Evolutionary conservation across 1,140 invertebrate species (phyloP).

Genomic region (Monochamus saltuarius): DNA sequence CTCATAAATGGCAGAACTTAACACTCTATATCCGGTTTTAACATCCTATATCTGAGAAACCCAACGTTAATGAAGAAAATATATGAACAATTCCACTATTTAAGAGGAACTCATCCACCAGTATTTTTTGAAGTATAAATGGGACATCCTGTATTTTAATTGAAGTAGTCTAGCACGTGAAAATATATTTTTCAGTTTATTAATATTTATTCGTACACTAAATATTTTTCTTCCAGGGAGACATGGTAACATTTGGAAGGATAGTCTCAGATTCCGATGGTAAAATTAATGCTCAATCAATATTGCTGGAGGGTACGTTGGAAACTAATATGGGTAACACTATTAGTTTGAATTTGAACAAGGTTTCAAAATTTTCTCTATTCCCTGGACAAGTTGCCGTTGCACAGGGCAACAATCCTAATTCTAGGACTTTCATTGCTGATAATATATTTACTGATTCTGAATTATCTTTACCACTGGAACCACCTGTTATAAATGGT

Average conservation of each 20-base stretch:
- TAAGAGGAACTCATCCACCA: too few relatives aligned
- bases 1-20: too few relatives aligned
- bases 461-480: slow-evolving; percentile 27
- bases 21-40: too few relatives aligned
- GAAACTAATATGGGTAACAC: slow-evolving; percentile 53
- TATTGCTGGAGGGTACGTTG: slow-evolving; percentile 69
- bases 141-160: too few relatives aligned
- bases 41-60: too few relatives aligned
- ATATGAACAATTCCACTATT: too few relatives aligned
- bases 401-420: slow-evolving; percentile 69
- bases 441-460: slow-evolving; percentile 64
- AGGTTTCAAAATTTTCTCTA: slow-evolving; percentile 69
- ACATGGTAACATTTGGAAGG: slow-evolving; percentile 63
- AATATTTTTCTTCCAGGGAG: slow-evolving; percentile 48
- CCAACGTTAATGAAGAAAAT: too few relatives aligned
- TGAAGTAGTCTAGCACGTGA: too few relatives aligned
- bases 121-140: too few relatives aligned
- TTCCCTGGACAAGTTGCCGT: slow-evolving; percentile 85
- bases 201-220: not conserved
- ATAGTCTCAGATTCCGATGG: slow-evolving; percentile 74
- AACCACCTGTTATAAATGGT: slow-evolving; percentile 26
- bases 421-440: slow-evolving; percentile 67
- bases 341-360: slow-evolving; percentile 61
- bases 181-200: too few relatives aligned
- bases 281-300: slow-evolving; percentile 66